phyloP scores from a whole-genome alignment of 2,888 invertebrate species.

The Lycaena phlaeas region DNA sequence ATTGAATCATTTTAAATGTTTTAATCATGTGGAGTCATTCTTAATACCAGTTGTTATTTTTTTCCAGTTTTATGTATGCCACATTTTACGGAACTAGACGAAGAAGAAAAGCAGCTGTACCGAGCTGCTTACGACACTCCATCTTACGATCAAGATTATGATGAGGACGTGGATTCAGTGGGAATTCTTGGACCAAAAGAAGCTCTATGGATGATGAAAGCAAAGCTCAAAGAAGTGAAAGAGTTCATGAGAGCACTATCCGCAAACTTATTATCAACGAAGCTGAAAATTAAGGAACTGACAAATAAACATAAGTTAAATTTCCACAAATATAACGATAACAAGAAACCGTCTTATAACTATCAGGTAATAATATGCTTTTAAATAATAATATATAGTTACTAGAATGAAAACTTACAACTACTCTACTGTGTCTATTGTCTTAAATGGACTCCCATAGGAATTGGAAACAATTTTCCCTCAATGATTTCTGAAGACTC shows the following conservation, averaged over 20 bases:
- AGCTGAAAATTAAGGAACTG: slow-evolving; percentile 50
- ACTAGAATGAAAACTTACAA: no score
- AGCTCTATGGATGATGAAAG: slow-evolving; percentile 52
- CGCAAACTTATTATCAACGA: slow-evolving; percentile 49
- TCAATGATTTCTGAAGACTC: no score
- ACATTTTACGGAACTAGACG: slow-evolving; percentile 43
- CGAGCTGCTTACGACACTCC: slow-evolving; percentile 54
- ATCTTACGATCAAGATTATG: slow-evolving; percentile 40
- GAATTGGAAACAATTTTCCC: no score
- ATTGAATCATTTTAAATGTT: no score
- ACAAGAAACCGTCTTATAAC: slow-evolving; percentile 38
- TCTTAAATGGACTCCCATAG: no score
- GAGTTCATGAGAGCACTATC: slow-evolving; percentile 54
- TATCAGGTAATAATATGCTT: slow-evolving; percentile 42
- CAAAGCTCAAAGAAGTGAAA: slow-evolving; percentile 51
- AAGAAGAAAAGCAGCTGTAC: slow-evolving; percentile 51
- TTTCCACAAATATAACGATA: slow-evolving; percentile 34
- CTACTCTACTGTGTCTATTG: no score
- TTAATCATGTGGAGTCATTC: no score
- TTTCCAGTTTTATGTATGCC: slow-evolving; percentile 37
- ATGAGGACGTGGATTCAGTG: slow-evolving; percentile 29
- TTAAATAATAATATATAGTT: no score
- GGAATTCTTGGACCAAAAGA: slow-evolving; percentile 57
- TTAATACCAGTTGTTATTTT: no score
- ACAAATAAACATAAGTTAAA: slow-evolving; percentile 34